Percentiles rank a stretch among this genome's conserved stretches.
Evolutionary conservation across 2,888 invertebrate genomes (phyloP).

Genomic region (Aphidoletes aphidimyza): DNA sequence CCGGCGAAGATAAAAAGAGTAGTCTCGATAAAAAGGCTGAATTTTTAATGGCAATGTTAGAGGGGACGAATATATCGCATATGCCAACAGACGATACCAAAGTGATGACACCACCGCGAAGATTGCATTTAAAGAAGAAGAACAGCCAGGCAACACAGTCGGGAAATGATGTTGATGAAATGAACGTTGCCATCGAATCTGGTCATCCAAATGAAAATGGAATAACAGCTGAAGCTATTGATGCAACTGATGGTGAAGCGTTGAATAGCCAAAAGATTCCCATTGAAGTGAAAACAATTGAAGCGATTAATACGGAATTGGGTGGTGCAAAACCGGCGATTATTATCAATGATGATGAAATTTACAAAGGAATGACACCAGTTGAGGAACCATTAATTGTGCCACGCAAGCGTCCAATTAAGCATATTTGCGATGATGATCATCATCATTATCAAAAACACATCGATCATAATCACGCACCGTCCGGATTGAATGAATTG

Average conservation of each 20-base stretch:
- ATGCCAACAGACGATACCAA: not conserved
- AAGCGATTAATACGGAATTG: not conserved
- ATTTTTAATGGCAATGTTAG: constrained; percentile 56
- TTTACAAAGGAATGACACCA: constrained; percentile 56
- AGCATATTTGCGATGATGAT: constrained; percentile 58
- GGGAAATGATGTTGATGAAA: no score
- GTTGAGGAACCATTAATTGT: constrained; percentile 58
- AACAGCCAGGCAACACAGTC: not conserved
- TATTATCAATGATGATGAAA: constrained; percentile 3
- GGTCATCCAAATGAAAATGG: no score
- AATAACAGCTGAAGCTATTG: not conserved
- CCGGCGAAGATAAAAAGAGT: not conserved
- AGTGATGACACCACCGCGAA: not conserved
- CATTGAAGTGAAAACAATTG: not conserved
- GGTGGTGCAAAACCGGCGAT: no score
- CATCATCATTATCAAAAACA: constrained; percentile 54
- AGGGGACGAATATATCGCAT: not conserved
- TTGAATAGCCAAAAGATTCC: not conserved
- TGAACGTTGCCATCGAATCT: no score
- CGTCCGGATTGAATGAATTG: no score
- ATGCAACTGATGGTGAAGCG: no score
- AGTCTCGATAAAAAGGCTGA: constrained; percentile 56
- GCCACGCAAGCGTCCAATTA: constrained; percentile 55
- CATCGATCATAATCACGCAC: constrained; percentile 10
- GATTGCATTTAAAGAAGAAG: not conserved